Evolutionary conservation across 37 sponge, comb jelly and placozoan genomes (phyloP).

Genomic region (Theonella swinhoei): DNA sequence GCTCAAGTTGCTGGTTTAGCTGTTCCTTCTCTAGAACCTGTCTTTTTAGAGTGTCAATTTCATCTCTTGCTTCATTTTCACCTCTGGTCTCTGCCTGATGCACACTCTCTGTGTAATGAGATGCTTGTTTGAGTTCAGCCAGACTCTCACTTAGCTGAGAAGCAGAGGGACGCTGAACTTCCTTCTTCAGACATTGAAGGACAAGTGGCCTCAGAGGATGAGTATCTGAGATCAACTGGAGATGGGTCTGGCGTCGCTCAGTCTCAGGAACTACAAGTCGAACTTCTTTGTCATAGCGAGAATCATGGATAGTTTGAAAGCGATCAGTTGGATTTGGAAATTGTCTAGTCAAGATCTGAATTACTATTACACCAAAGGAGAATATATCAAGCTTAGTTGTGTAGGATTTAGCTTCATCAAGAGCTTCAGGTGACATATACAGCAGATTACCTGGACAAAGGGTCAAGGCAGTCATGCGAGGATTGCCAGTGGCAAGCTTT

Average conservation of each 20-base stretch:
- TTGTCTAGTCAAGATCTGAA: conserved; percentile 18
- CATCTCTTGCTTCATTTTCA: no score
- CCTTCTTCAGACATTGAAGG: background rate
- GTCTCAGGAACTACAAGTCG: background rate
- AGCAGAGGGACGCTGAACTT: background rate
- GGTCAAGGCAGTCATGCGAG: conserved; percentile 6
- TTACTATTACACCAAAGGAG: conserved; percentile 15
- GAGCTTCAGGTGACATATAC: conserved; percentile 42
- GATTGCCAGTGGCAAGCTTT: background rate
- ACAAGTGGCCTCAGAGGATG: background rate
- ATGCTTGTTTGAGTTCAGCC: background rate
- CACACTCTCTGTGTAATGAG: background rate
- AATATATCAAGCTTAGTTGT: conserved; percentile 33
- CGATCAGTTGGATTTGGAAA: conserved; percentile 5
- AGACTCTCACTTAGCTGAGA: background rate
- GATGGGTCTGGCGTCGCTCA: background rate
- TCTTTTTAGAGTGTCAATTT: no score
- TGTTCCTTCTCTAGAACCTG: no score
- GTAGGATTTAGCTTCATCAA: background rate
- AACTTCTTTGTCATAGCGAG: background rate
- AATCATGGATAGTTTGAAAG: background rate
- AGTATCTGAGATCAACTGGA: background rate
- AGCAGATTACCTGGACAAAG: conserved; percentile 22
- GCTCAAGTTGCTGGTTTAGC: no score
- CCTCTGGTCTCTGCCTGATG: background rate